A percentile compares a stretch with the other conserved stretches of the same genome.
These are phyloP conservation scores for Lamellibrachia satsuma DNA, from an alignment of 2,888 invertebrate genomes.

Conservation along the genomic window DNA sequence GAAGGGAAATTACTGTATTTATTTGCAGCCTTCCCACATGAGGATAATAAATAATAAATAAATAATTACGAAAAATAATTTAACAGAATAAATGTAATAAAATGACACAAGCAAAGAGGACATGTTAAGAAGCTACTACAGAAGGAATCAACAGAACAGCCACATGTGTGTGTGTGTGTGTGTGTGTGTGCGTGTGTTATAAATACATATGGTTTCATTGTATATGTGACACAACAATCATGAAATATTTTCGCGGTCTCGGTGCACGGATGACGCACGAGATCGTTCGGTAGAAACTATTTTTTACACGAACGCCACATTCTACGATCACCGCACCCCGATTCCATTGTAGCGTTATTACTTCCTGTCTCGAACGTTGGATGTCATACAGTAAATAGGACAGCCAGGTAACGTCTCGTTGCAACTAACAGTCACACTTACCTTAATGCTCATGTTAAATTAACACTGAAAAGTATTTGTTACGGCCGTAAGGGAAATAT, in stretches of 20 bases:
- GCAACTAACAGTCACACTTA: background rate
- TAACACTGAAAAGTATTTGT: background rate
- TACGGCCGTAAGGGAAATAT: background rate
- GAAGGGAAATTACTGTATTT: no score
- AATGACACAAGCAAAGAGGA: no score
- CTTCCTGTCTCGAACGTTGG: background rate
- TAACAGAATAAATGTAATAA: no score
- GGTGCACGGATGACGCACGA: background rate
- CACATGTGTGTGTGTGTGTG: no score
- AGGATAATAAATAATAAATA: no score
- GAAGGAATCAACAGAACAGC: no score
- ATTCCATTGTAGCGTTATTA: background rate
- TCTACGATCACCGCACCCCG: background rate
- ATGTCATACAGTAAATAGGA: background rate
- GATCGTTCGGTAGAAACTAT: background rate
- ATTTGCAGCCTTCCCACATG: no score
- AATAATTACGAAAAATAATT: no score
- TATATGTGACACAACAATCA: background rate
- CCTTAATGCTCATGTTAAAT: background rate
- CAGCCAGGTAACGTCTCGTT: background rate
- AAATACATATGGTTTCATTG: no score
- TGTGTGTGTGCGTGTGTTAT: no score
- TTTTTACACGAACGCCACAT: background rate
- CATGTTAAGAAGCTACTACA: no score
- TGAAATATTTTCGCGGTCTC: background rate